Evolutionary conservation across 2,113 vertebrate genomes (phyloP).

Genomic region (Zosterops lateralis): DNA sequence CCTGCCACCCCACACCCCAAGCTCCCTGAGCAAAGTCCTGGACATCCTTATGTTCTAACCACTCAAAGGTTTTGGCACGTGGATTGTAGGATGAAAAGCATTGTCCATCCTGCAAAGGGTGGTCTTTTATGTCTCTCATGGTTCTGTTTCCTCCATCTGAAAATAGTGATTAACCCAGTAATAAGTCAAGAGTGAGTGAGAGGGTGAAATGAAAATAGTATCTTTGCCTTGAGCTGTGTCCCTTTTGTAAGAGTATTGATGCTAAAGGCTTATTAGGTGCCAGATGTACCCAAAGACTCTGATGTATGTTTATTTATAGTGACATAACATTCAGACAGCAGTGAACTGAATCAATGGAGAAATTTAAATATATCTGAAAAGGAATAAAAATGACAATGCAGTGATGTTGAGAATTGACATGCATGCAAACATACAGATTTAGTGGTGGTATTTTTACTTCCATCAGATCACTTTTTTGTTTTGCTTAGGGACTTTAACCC

Average conservation of each 20-base stretch:
- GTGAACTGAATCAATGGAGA: neutral
- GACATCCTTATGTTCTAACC: neutral
- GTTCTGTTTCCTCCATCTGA: neutral
- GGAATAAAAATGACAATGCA: neutral
- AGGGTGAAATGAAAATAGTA: constrained; percentile 5
- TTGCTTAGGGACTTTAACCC: neutral
- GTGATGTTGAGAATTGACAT: neutral
- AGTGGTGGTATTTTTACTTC: neutral
- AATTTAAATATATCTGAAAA: neutral
- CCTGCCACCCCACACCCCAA: fast-evolving
- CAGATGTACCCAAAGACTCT: neutral
- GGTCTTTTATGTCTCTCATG: neutral
- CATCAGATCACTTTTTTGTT: neutral
- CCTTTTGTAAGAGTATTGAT: neutral
- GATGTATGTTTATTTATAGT: neutral
- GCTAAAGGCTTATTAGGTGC: neutral
- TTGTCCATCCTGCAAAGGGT: neutral
- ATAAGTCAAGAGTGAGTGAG: neutral
- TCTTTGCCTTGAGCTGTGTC: neutral
- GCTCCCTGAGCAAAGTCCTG: neutral
- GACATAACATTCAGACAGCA: neutral
- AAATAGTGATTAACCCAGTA: neutral
- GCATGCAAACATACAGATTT: neutral
- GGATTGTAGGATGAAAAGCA: neutral
- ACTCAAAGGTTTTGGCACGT: fast-evolving